Percentiles rank a stretch among this genome's conserved stretches.
These are phyloP conservation scores for Scartelaos histophorus DNA, from an alignment of 2,113 vertebrate species.

Conservation along the genomic window DNA sequence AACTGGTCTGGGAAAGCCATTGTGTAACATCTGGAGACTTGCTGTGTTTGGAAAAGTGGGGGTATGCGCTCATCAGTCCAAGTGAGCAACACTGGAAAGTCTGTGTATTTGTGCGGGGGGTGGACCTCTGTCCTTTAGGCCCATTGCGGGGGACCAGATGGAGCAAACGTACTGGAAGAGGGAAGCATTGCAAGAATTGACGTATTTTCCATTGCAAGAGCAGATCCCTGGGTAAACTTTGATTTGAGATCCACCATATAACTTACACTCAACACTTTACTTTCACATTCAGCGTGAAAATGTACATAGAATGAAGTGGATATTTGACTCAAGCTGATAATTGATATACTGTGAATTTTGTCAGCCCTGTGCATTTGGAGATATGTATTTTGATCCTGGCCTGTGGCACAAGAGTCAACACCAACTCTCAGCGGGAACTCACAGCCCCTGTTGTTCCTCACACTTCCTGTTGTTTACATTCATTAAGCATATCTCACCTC, in stretches of 20 bases:
- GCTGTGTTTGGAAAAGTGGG: constrained; percentile 27
- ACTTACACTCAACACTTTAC: constrained; percentile 2
- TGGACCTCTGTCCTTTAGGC: constrained; percentile 31
- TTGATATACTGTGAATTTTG: constrained; percentile 11
- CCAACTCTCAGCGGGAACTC: constrained; percentile 11
- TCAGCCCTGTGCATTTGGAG: neutral
- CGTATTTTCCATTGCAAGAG: constrained; percentile 26
- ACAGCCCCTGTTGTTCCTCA: constrained; percentile 24
- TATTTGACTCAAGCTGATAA: neutral
- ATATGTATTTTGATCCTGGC: neutral
- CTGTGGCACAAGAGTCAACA: constrained; percentile 40
- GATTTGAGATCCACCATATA: neutral
- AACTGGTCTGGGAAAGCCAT: constrained; percentile 9
- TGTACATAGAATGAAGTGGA: constrained; percentile 9
- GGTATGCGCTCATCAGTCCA: constrained; percentile 26
- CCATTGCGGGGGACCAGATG: neutral
- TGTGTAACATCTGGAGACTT: constrained; percentile 46
- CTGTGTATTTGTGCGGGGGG: constrained; percentile 26
- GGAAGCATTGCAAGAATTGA: neutral
- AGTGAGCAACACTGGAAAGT: constrained; percentile 46
- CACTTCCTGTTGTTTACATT: constrained; percentile 59
- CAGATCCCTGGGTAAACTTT: neutral
- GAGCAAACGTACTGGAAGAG: constrained; percentile 14
- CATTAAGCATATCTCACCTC: constrained; percentile 2
- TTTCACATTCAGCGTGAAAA: neutral